Evolutionary conservation across 2,797 vertebrate species (phyloP), one percentile per base, ranked within the genome.

Genomic region (Artibeus jamaicensis): DNA sequence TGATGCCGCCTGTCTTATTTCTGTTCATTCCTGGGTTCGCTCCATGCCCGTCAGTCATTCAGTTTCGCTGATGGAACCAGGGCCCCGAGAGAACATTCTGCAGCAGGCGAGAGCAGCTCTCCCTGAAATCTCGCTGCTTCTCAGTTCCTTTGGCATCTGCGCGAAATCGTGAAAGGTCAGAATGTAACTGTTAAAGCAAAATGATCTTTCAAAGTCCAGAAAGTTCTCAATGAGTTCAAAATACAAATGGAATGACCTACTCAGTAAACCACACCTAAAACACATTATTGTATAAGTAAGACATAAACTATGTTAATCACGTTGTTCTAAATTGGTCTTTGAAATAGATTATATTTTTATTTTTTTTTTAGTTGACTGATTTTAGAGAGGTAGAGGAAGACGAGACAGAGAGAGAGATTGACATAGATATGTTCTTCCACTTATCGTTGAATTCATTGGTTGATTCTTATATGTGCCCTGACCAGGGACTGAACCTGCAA

Each of bases 161-260:
- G 53, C 50, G 2, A 88, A 90, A 65, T 9, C 8, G 71, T 46
- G 71, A 15, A 16, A 65, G 82, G 44, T 78, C 15, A 70, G 68
- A 65, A 59, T 53, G 12, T n/a, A 84, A 22, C 46, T 86, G n/a
- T 24, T 89, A 70, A 83, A 83, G 74, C 71, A 89, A 42, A 78
- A 67, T n/a, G 53, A 46, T n/a, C 18, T 89, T 65, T 46, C 53
- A 86, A 88, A 87, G n/a, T 22, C 4, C 16, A 73, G 39, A 76
- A 78, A 91, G 42, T 32, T 89, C 67, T 74, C 91, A 94, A 9
- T 34, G 70, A 91, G n/a, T 50, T 87, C 42, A 92, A 97, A 96
- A 24, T 62, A 71, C 4, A 46, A 86, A 74, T 71, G 50, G 55
- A 34, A 15, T 24, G 34, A 34, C 8, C 5, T 26, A 59, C 12